These are phyloP conservation scores for Pedetes capensis DNA, from an alignment of 2,113 vertebrate species.

Conservation along the genomic window DNA sequence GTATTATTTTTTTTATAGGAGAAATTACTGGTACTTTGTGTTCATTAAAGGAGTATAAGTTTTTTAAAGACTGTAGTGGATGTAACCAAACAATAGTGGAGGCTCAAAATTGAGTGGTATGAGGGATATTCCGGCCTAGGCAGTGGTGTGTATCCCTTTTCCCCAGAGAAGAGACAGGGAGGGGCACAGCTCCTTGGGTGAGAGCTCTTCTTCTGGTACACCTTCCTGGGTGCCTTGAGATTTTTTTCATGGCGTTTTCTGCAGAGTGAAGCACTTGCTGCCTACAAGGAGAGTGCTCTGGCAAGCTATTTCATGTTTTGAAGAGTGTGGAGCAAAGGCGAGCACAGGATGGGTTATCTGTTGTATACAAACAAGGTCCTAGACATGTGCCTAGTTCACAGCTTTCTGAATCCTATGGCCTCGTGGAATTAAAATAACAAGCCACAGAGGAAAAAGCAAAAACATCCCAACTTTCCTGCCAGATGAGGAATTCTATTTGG, in stretches of 20 bases:
- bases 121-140: neutral
- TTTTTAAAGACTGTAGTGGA: neutral
- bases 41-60: neutral
- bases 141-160: no score
- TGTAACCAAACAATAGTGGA: neutral
- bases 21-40: neutral
- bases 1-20: neutral
- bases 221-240: neutral
- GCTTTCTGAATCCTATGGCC: neutral
- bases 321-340: neutral
- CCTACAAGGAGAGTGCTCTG: neutral
- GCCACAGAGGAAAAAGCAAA: neutral
- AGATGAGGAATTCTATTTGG: neutral
- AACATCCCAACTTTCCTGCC: neutral
- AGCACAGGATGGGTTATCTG: neutral
- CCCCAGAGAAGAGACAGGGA: neutral
- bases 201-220: neutral
- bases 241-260: constrained; percentile 28
- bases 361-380: neutral
- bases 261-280: neutral
- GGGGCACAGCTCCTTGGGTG: neutral
- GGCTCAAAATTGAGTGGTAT: neutral
- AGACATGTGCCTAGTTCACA: neutral
- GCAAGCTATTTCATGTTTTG: neutral
- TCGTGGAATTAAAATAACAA: constrained; percentile 25